Evolutionary conservation across 2,888 invertebrate species (phyloP).

Genomic region (Metopia argyrocephala): DNA sequence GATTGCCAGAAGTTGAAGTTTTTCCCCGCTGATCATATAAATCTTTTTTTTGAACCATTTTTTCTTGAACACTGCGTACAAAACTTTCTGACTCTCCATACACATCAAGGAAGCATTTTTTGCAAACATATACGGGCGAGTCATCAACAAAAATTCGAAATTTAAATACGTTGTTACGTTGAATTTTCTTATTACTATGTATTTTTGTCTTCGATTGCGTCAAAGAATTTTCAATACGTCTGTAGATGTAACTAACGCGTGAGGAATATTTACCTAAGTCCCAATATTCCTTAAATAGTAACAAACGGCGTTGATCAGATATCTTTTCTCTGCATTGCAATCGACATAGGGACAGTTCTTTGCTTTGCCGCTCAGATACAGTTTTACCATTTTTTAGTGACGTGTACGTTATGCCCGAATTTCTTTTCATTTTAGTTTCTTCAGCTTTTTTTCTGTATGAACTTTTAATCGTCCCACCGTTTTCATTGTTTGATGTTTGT

Average conservation of each 20-base stretch:
- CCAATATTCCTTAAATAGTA: constrained; percentile 24
- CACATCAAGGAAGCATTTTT: not conserved
- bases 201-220: constrained; percentile 2
- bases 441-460: no score
- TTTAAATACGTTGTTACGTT: constrained; percentile 8
- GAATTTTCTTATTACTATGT: not conserved
- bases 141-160: not conserved
- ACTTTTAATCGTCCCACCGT: no score
- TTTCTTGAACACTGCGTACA: not conserved
- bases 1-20: not conserved
- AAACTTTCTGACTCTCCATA: not conserved
- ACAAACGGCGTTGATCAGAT: constrained; percentile 1
- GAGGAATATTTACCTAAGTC: not conserved
- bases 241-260: constrained; percentile 6
- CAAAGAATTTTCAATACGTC: constrained; percentile 17
- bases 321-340: constrained; percentile 10
- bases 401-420: not conserved
- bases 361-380: no score
- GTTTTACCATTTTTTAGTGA: not conserved
- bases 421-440: constrained; percentile 1
- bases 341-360: constrained; percentile 16
- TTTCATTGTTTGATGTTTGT: no score
- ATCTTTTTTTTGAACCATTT: no score
- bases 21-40: not conserved
- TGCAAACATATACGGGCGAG: not conserved